phyloP scores from a whole-genome alignment of 2,113 vertebrate genomes.

The Oreochromis niloticus region DNA sequence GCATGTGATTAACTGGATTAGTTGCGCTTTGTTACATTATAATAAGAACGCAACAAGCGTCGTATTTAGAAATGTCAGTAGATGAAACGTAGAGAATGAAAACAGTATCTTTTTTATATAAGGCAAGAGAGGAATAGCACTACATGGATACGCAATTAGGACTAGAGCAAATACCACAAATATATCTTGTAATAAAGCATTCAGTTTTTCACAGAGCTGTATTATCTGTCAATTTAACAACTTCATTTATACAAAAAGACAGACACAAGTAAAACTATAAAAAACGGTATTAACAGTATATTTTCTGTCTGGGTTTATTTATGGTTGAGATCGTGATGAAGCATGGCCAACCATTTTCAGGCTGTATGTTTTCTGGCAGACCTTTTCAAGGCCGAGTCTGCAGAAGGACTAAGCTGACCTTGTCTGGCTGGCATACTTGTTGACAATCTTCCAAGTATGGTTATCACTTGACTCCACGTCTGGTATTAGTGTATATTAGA shows the following conservation, averaged over 20 bases:
- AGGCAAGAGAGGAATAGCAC: neutral
- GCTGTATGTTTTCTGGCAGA: neutral
- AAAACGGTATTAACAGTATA: neutral
- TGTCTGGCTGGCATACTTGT: constrained; percentile 33
- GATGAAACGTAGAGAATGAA: neutral
- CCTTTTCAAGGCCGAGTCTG: neutral
- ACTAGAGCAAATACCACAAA: neutral
- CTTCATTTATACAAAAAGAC: neutral
- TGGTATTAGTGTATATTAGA: neutral
- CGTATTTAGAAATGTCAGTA: neutral
- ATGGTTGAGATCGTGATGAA: neutral
- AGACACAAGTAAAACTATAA: neutral
- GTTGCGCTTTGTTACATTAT: neutral
- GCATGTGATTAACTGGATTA: constrained; percentile 48
- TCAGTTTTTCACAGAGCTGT: neutral
- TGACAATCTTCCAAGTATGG: neutral
- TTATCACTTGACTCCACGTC: neutral
- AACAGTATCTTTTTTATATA: neutral
- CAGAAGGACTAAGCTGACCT: constrained; percentile 12
- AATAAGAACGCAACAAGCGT: neutral
- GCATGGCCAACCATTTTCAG: neutral
- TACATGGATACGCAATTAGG: neutral
- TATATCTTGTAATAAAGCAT: neutral
- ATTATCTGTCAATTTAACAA: neutral
- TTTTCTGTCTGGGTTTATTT: neutral